These are phyloP conservation scores for Hemithea aestivaria DNA, from an alignment of 2,888 invertebrate species.

Conservation along the genomic window DNA sequence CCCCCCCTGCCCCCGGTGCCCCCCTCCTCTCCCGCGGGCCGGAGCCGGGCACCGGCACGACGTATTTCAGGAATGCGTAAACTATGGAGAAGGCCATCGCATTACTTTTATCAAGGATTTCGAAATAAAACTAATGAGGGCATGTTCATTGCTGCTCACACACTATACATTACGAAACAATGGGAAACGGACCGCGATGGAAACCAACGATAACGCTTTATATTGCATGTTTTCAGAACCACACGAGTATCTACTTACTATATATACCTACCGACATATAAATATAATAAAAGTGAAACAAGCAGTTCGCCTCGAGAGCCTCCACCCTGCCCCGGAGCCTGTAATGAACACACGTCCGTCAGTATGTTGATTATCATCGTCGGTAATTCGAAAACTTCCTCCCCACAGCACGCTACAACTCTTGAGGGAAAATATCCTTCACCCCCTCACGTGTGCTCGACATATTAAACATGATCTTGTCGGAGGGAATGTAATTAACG, in stretches of 20 bases:
- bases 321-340: too few relatives aligned
- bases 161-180: slow-evolving; percentile 13
- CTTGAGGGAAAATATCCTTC: too few relatives aligned
- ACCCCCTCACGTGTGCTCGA: neutral
- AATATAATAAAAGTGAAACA: too few relatives aligned
- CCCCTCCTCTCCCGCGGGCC: neutral
- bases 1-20: slow-evolving; percentile 12
- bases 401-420: slow-evolving; percentile 2
- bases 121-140: slow-evolving; percentile 16
- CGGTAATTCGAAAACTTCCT: slow-evolving; percentile 14
- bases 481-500: slow-evolving; percentile 5
- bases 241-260: too few relatives aligned
- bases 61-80: slow-evolving; percentile 10
- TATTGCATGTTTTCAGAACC: slow-evolving; percentile 13
- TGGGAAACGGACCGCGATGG: slow-evolving; percentile 12
- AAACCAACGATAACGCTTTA: slow-evolving; percentile 14
- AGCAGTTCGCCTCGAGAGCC: too few relatives aligned
- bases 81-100: slow-evolving; percentile 13
- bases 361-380: slow-evolving; percentile 15
- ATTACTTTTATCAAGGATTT: slow-evolving; percentile 2
- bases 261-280: too few relatives aligned
- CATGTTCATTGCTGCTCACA: slow-evolving; percentile 6
- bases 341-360: slow-evolving; percentile 4
- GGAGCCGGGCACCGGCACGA: neutral
- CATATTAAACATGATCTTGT: slow-evolving; percentile 16